Evolutionary conservation across 2,797 vertebrate genomes (phyloP).

Genomic region (Molossus alvarezi): DNA sequence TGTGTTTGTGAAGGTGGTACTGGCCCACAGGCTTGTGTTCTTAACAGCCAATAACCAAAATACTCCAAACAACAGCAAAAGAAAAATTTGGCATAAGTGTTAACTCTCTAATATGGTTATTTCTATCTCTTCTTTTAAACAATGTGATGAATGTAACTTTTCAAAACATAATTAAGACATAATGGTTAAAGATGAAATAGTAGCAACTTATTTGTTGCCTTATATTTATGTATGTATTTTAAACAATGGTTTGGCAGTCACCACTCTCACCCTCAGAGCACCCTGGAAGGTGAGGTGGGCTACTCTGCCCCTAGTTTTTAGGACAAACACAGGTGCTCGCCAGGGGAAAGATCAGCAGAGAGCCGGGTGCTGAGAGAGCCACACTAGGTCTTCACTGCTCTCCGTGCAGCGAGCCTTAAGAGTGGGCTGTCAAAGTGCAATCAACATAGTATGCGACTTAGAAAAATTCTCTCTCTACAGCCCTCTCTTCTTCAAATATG

Average conservation of each 20-base stretch:
- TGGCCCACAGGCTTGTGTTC: not conserved
- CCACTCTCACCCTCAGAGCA: not conserved
- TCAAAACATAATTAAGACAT: slow-evolving; percentile 36
- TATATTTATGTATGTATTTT: not conserved
- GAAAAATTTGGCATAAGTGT: not conserved
- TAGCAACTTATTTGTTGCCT: slow-evolving; percentile 13
- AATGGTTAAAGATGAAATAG: slow-evolving; percentile 36
- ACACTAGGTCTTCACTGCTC: not conserved
- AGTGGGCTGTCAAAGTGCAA: not conserved
- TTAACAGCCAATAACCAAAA: not conserved
- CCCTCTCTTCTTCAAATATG: slow-evolving; percentile 42
- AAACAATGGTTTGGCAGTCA: not conserved
- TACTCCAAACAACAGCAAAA: not conserved
- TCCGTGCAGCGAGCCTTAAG: not conserved
- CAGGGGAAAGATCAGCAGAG: not conserved
- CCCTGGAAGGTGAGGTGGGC: not conserved
- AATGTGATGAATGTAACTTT: slow-evolving; percentile 25
- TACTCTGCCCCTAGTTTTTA: not conserved
- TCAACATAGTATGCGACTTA: not conserved
- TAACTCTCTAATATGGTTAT: not conserved
- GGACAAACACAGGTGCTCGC: not conserved
- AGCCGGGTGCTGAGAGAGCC: not conserved
- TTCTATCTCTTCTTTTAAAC: slow-evolving; percentile 44
- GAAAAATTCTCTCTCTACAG: slow-evolving; percentile 26
- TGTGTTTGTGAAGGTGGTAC: not conserved